Conservation (phyloP, 2,113 vertebrate species). For the Salvator merianae region DNA sequence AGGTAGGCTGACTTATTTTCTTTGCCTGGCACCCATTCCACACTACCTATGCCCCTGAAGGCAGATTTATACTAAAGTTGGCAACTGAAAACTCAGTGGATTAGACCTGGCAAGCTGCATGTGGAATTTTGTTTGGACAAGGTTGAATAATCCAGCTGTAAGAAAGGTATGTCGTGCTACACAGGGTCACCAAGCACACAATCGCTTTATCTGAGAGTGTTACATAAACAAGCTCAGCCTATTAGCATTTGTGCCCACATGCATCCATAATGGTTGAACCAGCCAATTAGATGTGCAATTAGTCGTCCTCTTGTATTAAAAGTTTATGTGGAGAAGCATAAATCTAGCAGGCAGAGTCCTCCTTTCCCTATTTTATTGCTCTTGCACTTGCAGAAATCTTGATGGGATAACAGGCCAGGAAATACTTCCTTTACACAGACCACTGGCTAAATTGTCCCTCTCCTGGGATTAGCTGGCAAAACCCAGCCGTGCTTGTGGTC, state of each 20-base stretch:
- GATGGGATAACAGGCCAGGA: constrained; percentile 45
- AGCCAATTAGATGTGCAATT: constrained; percentile 11
- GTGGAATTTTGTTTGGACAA: neutral
- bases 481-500: constrained; percentile 3
- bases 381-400: constrained; percentile 9
- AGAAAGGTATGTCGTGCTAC: neutral
- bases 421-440: constrained; percentile 38
- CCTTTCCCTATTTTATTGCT: neutral
- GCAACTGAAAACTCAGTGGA: neutral
- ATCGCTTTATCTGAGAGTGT: neutral
- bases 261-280: neutral
- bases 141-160: neutral
- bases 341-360: neutral
- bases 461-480: constrained; percentile 28
- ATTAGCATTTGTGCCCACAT: neutral
- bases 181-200: constrained; percentile 1
- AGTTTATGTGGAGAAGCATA: constrained; percentile 11
- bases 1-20: too few species aligned
- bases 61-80: neutral
- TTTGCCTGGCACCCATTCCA: too few species aligned
- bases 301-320: neutral
- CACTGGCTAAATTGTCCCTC: constrained; percentile 37
- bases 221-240: constrained; percentile 7
- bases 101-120: neutral
- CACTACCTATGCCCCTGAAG: too few species aligned